Percentiles rank a stretch among this genome's conserved stretches.
Evolutionary conservation across 2,888 invertebrate species (phyloP).

Genomic region (Dendrolimus houi): DNA sequence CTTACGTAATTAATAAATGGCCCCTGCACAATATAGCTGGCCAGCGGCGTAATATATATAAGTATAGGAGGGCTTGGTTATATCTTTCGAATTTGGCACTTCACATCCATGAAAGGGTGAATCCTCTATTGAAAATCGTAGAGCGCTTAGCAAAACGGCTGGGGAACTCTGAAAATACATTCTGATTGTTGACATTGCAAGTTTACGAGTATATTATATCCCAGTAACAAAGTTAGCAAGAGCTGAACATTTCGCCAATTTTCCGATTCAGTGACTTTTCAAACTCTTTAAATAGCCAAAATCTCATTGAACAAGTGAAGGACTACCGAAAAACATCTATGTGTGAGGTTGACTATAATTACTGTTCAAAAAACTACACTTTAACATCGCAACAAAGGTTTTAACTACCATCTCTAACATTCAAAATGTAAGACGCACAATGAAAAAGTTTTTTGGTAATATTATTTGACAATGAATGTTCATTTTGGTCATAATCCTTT

Average conservation of each 20-base stretch:
- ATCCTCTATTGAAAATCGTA: no score
- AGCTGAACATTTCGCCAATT: constrained; percentile 13
- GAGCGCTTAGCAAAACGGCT: no score
- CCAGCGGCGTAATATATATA: no score
- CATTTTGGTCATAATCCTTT: constrained; percentile 27
- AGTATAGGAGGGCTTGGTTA: no score
- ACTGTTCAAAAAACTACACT: constrained; percentile 6
- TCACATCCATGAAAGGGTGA: no score
- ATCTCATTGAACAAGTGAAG: constrained; percentile 10
- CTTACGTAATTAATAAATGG: no score
- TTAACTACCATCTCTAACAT: not conserved
- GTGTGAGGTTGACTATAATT: constrained; percentile 15
- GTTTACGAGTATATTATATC: not conserved
- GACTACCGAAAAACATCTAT: constrained; percentile 16
- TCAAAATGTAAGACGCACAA: constrained; percentile 1
- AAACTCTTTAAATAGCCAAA: not conserved
- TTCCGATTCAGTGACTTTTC: constrained; percentile 3
- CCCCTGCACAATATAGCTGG: no score
- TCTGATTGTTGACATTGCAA: constrained; percentile 1
- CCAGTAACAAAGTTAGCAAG: not conserved
- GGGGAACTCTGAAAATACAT: no score
- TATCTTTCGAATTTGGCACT: no score
- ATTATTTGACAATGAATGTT: constrained; percentile 15
- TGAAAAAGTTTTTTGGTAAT: constrained; percentile 20
- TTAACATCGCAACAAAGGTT: constrained; percentile 2